These are phyloP conservation scores for Limosa lapponica DNA, from an alignment of 2,797 vertebrate species.

Conservation along the genomic window DNA sequence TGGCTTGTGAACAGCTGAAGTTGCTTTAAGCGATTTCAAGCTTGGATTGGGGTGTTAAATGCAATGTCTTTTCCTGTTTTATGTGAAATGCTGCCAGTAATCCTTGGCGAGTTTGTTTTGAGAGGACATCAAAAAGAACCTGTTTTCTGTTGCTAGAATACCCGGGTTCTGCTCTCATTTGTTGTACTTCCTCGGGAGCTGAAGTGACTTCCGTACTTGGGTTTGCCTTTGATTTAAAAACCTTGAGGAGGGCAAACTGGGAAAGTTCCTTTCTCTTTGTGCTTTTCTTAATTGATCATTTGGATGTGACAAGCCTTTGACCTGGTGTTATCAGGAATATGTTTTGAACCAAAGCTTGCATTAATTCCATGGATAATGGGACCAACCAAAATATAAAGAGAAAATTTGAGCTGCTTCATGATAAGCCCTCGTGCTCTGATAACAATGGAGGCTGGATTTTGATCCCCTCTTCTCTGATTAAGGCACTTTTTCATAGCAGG, in stretches of 20 bases:
- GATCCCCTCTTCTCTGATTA: not conserved
- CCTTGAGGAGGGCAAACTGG: not conserved
- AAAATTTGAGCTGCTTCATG: not conserved
- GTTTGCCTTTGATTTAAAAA: conserved; percentile 40
- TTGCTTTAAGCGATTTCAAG: not conserved
- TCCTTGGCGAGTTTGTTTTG: not conserved
- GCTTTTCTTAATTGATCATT: not conserved
- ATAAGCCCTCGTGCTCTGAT: not conserved
- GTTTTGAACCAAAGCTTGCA: not conserved
- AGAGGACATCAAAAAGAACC: not conserved
- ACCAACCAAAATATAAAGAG: not conserved
- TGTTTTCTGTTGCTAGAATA: not conserved
- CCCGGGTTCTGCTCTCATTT: not conserved
- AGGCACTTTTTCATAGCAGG: not conserved
- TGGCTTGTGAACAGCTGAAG: not conserved
- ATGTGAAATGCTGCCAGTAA: not conserved
- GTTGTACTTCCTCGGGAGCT: conserved; percentile 17
- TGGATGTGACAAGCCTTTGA: not conserved
- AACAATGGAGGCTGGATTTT: not conserved
- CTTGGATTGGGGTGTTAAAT: not conserved
- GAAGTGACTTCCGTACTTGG: not conserved
- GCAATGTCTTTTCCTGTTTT: not conserved
- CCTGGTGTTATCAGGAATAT: not conserved
- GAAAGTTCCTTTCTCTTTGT: not conserved
- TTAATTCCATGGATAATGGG: not conserved